Conservation (phyloP, 2,113 vertebrate species). For the Bostrychus sinensis region DNA sequence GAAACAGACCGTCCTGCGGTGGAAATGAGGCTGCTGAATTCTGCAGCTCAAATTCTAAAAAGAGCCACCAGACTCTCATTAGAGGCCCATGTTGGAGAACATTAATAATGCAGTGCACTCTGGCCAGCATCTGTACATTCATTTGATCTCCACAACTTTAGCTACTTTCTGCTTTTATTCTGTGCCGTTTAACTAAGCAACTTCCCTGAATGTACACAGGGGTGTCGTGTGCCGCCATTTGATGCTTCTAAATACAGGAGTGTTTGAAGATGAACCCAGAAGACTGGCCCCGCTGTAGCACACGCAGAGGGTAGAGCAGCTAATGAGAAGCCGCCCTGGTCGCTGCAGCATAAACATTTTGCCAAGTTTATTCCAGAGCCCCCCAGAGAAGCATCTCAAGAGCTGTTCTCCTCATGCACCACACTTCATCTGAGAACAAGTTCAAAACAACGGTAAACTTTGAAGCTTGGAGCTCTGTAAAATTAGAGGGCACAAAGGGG, state of each 20-base stretch:
- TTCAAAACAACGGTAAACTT: slow-evolving; percentile 65
- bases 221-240: slow-evolving; percentile 72
- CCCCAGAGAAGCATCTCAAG: slow-evolving; percentile 69
- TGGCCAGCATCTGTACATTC: slow-evolving; percentile 81
- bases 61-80: slow-evolving; percentile 81
- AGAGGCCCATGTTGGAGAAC: slow-evolving; percentile 74
- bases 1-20: not conserved
- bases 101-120: slow-evolving; percentile 83
- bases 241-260: slow-evolving; percentile 80
- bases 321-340: slow-evolving; percentile 83
- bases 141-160: slow-evolving; percentile 83
- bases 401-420: slow-evolving; percentile 61
- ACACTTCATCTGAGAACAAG: slow-evolving; percentile 72
- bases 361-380: slow-evolving; percentile 80
- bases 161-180: slow-evolving; percentile 78
- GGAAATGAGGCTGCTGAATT: slow-evolving; percentile 46
- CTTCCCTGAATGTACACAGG: slow-evolving; percentile 72
- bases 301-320: slow-evolving; percentile 73
- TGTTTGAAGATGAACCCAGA: slow-evolving; percentile 83
- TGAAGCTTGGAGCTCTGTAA: slow-evolving; percentile 54
- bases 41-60: slow-evolving; percentile 70
- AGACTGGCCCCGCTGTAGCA: slow-evolving; percentile 74
- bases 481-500: slow-evolving; percentile 54
- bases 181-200: slow-evolving; percentile 73
- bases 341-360: slow-evolving; percentile 82